Base-by-base conservation (phyloP, 2,797 vertebrate species). In the Aeoliscus strigatus region DNA sequence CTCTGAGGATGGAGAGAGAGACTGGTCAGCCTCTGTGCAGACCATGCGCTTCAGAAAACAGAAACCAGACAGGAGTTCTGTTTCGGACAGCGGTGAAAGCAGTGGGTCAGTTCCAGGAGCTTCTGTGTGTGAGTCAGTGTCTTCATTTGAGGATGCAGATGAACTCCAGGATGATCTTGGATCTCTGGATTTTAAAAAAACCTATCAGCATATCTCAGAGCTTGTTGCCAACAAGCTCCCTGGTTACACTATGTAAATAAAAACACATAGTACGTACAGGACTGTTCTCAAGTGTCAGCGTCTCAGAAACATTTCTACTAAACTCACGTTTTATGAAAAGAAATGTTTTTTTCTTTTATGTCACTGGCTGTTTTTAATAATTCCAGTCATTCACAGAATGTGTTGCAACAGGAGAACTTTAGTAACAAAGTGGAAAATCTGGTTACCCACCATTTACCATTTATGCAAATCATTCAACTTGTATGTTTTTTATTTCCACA, bases 211-310 rank as follows among this genome's bases (percentile, higher is more conserved):
- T 44, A 87, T 97, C 33, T 90, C 91, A 57, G 86, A 95, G 47
- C 82, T 97, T 40, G 79, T 93, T 59, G 75, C 86, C 66, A 88
- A 66, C 44, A 93, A 90, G 59, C 88, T 94, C 58, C 92, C 92
- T 6, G 94, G 93, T 42, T 97, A 96, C 50, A 97, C 93, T 4
- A 65, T 96, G 74, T 97, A 83, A 89, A 59, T 14, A 31, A 10
- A 26, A 8, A n/a, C n/a, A n/a, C n/a, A n/a, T n/a, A 21, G 2
- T 14, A 23, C 6, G 23, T 17, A 1, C 13, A 26, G 18, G 6
- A 21, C 18, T 6, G 6, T 6, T 21, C 28, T 26, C 28, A 15
- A 2, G 14, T 24, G 3, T 10, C 2, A 25, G 24, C 13, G n/a
- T n/a, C n/a, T n/a, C n/a, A n/a, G n/a, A n/a, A n/a, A n/a, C n/a